Evolutionary conservation across 2,113 vertebrate genomes (phyloP), one percentile per base, ranked within the genome.

Genomic region (Isichthys henryi): DNA sequence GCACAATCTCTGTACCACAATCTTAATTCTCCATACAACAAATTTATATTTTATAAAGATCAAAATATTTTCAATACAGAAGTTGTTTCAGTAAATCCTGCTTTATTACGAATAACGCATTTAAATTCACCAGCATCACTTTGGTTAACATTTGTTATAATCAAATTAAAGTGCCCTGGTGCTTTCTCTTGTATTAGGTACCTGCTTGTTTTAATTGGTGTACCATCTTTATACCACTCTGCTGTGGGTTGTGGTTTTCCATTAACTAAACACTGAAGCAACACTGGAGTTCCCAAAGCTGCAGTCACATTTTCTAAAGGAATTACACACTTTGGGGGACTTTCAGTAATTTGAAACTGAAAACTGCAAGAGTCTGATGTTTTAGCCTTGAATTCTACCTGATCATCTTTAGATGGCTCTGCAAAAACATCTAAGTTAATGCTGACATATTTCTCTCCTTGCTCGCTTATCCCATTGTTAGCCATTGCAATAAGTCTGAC

Each of bases 261-360:
- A 45, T 93, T 96, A 62, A 98, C 96, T 4, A 97, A 94, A 93
- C 98, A 99, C 90, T 97, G 97, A 88, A 99, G 98, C 90, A 96
- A 95, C 0, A 94, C 97, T 0, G 97, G 96, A 0, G 96, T 96
- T 27, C 98, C 98, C 83, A 95, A 46, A 0, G 95, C 97, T 8
- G 97, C 96, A 0, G 93, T 96, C 45, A 97, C 94, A 88, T 98
- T 96, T 88, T 95, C 96, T 92, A 99, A 91, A 0, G 95, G 96
- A 91, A 96, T 96, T 74, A 97, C 92, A 93, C 97, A 99, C 92
- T 94, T 97, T 0, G 98, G 98, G 43, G 97, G 93, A 0, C 94
- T 93, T 92, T 99, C 98, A 13, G 95, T 97, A 53, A 98, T 95
- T 90, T 97, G 96, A 90, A 99, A 99, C 87, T 98, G 97, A 94